A percentile compares a stretch with the other conserved stretches of the same genome.
phyloP scores from a whole-genome alignment of 2,113 vertebrate genomes.

The Crotalus viridis region DNA sequence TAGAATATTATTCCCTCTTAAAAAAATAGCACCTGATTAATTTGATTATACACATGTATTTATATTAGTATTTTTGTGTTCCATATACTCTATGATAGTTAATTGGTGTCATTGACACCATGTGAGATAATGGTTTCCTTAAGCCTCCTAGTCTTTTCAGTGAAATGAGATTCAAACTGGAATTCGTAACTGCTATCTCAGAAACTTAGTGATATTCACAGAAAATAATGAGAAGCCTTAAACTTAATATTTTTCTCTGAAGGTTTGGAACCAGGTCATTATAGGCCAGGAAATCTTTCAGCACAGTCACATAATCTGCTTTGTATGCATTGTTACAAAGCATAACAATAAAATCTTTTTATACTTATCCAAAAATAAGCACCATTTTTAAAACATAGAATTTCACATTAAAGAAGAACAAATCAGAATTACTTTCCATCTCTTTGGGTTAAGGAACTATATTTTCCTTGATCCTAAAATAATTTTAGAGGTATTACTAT shows the following conservation, averaged over 20 bases:
- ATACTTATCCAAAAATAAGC: neutral
- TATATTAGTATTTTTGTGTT: neutral
- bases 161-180: neutral
- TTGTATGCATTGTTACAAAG: neutral
- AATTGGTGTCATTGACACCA: neutral
- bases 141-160: neutral
- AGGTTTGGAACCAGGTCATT: neutral
- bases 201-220: neutral
- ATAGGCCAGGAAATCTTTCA: neutral
- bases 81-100: neutral
- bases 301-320: neutral
- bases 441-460: neutral
- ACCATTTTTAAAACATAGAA: neutral
- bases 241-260: neutral
- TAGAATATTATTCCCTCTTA: neutral
- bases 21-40: slow-evolving; percentile 25
- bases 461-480: neutral
- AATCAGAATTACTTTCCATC: neutral
- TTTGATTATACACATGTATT: neutral
- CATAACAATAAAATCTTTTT: neutral
- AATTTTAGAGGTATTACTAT: neutral
- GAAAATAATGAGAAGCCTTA: neutral
- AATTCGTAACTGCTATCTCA: neutral
- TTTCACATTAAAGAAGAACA: neutral
- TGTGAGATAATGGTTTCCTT: neutral